Evolutionary conservation across 2,113 vertebrate genomes (phyloP), one percentile per base, ranked within the genome.

Genomic region (Paramisgurnus dabryanus): DNA sequence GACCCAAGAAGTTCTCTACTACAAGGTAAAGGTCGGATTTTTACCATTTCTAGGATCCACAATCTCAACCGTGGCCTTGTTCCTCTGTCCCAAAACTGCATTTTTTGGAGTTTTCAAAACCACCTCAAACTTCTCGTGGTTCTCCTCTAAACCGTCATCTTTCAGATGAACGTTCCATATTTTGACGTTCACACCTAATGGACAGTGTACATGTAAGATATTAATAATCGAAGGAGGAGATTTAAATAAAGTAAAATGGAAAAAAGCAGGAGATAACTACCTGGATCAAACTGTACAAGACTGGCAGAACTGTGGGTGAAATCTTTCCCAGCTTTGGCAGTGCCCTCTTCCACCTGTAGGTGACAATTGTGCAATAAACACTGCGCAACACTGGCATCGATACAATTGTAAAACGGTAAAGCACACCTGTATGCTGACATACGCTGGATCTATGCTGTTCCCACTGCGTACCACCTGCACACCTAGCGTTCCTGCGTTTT

Each of bases 131-230:
- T 86, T 85, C 88, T 94, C 91, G 45, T 89, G 81, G 76, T 92
- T 94, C 82, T 95, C 93, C 88, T 95, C 93, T 82, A 93, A 87
- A 6, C 92, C 88, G 11, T 95, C 92, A 3, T 93, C 89, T 2
- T 88, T 88, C 80, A 90, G 73, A 80, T 90, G 89, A 63, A 95
- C 84, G 84, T 88, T 92, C 92, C 83, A 87, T 34, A 88, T 87
- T 86, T 95, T 95, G 78, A 91, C 50, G 18, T 83, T 90, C 80
- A 96, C 94, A 67, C 94, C 94, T 96, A 77, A 80, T 70, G 5
- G 41, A 60, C 84, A 40, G 45, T 76, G 18, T 39, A 5, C 70
- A 57, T 40, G 55, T 34, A 22, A 34, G 1, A 47, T 49, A 4
- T 7, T 57, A 7, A 13, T 39, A 11, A 53, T 7, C 4, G 41